Conservation (phyloP, 2,797 vertebrate genomes). For the Coregonus sp. region DNA sequence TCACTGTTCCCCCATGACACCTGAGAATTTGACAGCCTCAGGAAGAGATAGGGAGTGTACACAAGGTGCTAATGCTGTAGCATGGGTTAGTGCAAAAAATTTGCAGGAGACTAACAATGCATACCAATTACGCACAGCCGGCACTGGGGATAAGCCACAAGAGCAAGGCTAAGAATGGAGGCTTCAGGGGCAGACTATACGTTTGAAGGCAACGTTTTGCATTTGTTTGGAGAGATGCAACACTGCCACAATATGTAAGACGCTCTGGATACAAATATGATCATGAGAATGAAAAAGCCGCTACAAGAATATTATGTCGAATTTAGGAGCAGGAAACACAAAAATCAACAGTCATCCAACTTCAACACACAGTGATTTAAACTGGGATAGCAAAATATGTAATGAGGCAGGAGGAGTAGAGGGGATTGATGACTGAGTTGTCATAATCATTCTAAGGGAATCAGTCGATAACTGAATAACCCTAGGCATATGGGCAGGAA, state of each 20-base stretch:
- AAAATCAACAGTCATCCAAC: neutral
- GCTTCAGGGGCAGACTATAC: neutral
- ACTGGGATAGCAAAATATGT: neutral
- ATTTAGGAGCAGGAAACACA: neutral
- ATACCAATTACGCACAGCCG: neutral
- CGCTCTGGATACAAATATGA: neutral
- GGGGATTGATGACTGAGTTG: neutral
- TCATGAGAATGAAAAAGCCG: neutral
- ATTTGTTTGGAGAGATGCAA: neutral
- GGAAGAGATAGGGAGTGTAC: neutral
- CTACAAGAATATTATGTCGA: neutral
- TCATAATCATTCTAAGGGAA: neutral
- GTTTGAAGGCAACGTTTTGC: neutral
- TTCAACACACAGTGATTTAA: neutral
- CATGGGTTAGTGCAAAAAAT: neutral
- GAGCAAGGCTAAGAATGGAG: neutral
- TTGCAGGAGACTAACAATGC: neutral
- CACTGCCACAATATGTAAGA: neutral
- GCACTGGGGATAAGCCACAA: neutral
- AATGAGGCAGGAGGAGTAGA: neutral
- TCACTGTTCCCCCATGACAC: neutral
- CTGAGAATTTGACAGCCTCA: neutral
- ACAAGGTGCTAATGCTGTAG: neutral
- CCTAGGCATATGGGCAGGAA: neutral
- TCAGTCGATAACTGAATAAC: slow-evolving; percentile 3